Conservation (phyloP, 2,113 vertebrate genomes). For the Tringa solitaria region DNA sequence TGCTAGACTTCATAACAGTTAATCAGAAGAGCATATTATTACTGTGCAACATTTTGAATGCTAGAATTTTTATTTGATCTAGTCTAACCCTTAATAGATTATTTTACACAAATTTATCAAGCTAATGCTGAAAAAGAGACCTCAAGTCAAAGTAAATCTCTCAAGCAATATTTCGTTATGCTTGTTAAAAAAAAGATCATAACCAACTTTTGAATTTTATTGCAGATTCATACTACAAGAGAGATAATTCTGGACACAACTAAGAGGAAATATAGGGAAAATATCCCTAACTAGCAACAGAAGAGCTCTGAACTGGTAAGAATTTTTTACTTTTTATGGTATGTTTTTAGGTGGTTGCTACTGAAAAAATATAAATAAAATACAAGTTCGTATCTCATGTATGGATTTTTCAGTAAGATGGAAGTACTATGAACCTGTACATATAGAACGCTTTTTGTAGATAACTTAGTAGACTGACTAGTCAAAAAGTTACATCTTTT, state of each 20-base stretch:
- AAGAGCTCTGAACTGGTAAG: constrained; percentile 39
- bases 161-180: background rate
- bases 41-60: background rate
- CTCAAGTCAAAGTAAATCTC: background rate
- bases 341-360: background rate
- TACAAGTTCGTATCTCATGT: background rate
- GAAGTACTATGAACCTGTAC: background rate
- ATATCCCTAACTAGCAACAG: background rate
- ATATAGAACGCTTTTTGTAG: background rate
- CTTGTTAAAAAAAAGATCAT: background rate
- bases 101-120: background rate
- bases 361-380: background rate
- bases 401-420: background rate
- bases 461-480: background rate
- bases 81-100: background rate
- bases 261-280: background rate
- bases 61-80: background rate
- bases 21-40: background rate
- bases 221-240: background rate
- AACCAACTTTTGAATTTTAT: background rate
- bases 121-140: background rate
- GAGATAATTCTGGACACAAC: background rate
- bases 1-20: background rate
- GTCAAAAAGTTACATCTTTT: background rate
- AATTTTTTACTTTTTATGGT: background rate